phyloP scores from a whole-genome alignment of 2,113 vertebrate genomes.

The Ophthalmolycus amberensis region DNA sequence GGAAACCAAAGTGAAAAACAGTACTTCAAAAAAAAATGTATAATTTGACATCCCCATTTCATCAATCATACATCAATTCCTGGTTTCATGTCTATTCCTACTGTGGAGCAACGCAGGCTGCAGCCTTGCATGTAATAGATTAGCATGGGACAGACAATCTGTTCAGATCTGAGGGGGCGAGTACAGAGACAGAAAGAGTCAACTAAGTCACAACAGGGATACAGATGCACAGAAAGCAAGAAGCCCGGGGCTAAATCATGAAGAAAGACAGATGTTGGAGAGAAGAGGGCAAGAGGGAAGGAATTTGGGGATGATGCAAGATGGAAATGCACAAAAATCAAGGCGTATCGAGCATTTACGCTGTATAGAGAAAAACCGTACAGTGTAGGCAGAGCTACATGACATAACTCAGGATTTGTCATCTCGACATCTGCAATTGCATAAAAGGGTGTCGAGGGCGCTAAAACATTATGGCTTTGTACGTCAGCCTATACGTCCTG shows the following conservation, averaged over 20 bases:
- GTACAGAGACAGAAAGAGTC: background rate
- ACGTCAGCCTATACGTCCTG: constrained; percentile 46
- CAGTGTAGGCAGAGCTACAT: constrained; percentile 9
- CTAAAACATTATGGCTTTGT: constrained; percentile 63
- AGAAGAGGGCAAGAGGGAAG: background rate
- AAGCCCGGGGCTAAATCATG: constrained; percentile 23
- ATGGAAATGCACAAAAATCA: constrained; percentile 1
- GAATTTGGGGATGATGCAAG: background rate
- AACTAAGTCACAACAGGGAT: background rate
- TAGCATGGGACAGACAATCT: constrained; percentile 47
- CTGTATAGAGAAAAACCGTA: background rate
- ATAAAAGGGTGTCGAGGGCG: constrained; percentile 40
- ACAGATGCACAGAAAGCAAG: background rate
- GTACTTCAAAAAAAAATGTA: too few relatives aligned
- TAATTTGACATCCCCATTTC: too few relatives aligned
- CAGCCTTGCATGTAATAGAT: constrained; percentile 15
- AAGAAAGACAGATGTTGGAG: background rate
- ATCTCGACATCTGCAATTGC: constrained; percentile 56
- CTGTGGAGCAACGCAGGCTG: background rate
- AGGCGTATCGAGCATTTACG: background rate
- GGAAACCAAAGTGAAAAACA: background rate
- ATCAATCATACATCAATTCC: background rate
- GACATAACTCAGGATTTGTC: constrained; percentile 60
- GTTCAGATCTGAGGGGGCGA: constrained; percentile 6
- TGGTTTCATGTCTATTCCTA: background rate